A percentile compares a stretch with the other conserved stretches of the same genome.
Evolutionary conservation across 2,797 vertebrate genomes (phyloP).

Genomic region (Martes flavigula): DNA sequence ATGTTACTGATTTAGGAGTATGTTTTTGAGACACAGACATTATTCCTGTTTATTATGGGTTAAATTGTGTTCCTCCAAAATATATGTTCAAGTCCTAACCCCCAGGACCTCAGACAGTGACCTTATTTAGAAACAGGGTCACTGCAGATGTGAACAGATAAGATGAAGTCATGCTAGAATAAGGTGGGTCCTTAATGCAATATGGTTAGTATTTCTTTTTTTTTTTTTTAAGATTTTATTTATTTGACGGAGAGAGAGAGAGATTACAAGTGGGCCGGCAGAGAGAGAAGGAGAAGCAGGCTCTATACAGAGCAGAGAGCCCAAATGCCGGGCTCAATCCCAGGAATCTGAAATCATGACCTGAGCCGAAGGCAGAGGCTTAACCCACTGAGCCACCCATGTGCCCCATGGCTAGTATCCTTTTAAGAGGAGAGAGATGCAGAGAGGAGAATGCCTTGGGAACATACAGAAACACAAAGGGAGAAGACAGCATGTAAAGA

Average conservation of each 20-base stretch:
- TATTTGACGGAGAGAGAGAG: too few relatives aligned
- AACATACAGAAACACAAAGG: neutral
- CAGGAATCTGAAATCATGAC: too few relatives aligned
- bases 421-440: neutral
- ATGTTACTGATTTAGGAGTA: neutral
- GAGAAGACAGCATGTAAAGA: neutral
- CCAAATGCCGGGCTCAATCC: too few relatives aligned
- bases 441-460: neutral
- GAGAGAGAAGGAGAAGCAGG: too few relatives aligned
- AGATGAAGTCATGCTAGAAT: neutral
- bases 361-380: too few relatives aligned
- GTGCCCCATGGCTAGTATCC: neutral
- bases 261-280: too few relatives aligned
- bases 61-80: neutral
- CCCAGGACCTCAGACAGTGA: neutral
- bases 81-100: neutral
- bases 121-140: neutral
- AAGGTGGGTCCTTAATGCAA: neutral
- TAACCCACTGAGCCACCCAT: too few relatives aligned
- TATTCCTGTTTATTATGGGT: neutral
- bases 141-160: neutral
- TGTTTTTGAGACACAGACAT: neutral
- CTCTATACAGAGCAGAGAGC: too few relatives aligned
- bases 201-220: neutral
- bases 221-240: neutral